Evolutionary conservation across 2,888 invertebrate species (phyloP).

Genomic region (Phengaris alcon): DNA sequence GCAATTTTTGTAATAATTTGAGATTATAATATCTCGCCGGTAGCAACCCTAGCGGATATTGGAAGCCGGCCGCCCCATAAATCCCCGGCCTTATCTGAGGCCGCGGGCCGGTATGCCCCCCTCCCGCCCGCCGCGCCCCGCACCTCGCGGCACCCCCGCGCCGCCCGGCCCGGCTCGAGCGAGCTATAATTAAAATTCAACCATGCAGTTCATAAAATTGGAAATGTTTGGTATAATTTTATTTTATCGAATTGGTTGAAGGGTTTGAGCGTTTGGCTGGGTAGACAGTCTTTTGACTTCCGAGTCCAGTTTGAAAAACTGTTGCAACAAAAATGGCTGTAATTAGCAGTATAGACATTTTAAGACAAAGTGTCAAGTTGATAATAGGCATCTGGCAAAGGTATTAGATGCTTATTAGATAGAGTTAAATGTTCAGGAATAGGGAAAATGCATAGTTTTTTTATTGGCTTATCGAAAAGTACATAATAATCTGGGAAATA

Average conservation of each 20-base stretch:
- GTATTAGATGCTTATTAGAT: too few relatives aligned
- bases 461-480: too few relatives aligned
- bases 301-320: too few relatives aligned
- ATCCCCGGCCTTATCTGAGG: slow-evolving; percentile 15
- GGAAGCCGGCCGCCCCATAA: slow-evolving; percentile 19
- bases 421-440: too few relatives aligned
- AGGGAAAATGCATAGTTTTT: too few relatives aligned
- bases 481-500: too few relatives aligned
- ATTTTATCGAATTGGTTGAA: neutral
- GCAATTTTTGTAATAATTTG: neutral
- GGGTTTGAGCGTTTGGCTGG: neutral
- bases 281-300: neutral
- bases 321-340: too few relatives aligned
- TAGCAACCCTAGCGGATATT: slow-evolving; percentile 8
- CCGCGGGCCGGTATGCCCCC: neutral
- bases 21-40: neutral
- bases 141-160: neutral
- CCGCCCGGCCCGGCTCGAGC: neutral
- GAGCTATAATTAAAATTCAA: slow-evolving; percentile 21
- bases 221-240: neutral
- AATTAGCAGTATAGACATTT: too few relatives aligned
- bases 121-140: neutral
- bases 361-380: too few relatives aligned
- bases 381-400: too few relatives aligned
- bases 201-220: slow-evolving; percentile 16